These are phyloP conservation scores for Paracyclopina nana DNA, from an alignment of 1,140 invertebrate genomes.

Conservation along the genomic window DNA sequence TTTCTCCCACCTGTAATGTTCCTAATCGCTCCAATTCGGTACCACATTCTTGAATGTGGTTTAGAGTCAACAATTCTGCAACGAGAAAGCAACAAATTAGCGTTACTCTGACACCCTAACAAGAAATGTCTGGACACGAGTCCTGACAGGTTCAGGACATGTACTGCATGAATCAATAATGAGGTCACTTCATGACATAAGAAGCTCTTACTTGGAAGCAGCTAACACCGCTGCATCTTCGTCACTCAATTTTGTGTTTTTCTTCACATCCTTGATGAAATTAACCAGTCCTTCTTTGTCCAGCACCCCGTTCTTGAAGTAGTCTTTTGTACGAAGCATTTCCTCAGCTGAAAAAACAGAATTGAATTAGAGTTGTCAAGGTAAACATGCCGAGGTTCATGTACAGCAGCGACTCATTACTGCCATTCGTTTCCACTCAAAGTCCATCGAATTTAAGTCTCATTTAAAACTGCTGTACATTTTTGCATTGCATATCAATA, in stretches of 20 bases:
- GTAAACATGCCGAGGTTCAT: too few species aligned
- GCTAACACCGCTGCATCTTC: conserved; percentile 38
- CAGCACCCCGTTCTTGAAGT: conserved; percentile 29
- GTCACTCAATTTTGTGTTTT: conserved; percentile 34
- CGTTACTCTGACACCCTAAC: not conserved
- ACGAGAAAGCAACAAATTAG: not conserved
- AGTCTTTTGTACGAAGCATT: conserved; percentile 24
- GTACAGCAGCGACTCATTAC: too few species aligned
- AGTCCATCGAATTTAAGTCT: too few species aligned
- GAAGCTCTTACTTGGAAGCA: conserved; percentile 33
- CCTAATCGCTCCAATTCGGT: conserved; percentile 38
- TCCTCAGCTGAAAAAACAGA: conserved; percentile 25
- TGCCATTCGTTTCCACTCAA: too few species aligned
- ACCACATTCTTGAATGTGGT: conserved; percentile 36
- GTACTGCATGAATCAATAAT: too few species aligned
- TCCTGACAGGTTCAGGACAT: too few species aligned
- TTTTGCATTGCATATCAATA: too few species aligned
- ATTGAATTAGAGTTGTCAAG: not conserved
- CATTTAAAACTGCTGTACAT: too few species aligned
- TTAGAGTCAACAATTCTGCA: conserved; percentile 30
- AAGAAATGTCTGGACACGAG: too few species aligned
- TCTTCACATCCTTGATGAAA: conserved; percentile 35
- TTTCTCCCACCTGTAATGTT: conserved; percentile 33
- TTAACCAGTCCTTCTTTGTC: conserved; percentile 30
- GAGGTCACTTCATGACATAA: too few species aligned